A percentile compares a stretch with the other conserved stretches of the same genome.
Conservation (phyloP, 1,140 invertebrate species). For the Teleogryllus occipitalis region DNA sequence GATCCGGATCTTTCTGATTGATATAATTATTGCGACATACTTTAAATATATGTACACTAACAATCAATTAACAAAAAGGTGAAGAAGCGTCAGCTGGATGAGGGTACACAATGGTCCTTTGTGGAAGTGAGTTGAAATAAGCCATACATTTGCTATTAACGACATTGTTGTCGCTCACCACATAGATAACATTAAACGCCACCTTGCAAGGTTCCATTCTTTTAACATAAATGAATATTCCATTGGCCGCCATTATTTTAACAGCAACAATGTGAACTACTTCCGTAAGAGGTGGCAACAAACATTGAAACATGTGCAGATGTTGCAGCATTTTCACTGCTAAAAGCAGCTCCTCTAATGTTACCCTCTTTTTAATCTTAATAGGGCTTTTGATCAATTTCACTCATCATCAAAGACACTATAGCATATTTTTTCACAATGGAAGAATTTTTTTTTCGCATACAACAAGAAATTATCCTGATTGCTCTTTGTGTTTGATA, state of each 20-base stretch:
- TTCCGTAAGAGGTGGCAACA: conserved; percentile 17
- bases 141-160: conserved; percentile 19
- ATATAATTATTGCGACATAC: conserved; percentile 8
- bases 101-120: conserved; percentile 13
- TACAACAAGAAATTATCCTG: no score
- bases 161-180: conserved; percentile 20
- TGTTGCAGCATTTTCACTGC: conserved; percentile 13
- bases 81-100: no score
- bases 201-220: no score
- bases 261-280: conserved; percentile 25
- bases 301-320: conserved; percentile 13
- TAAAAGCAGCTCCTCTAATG: conserved; percentile 3
- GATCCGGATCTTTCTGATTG: background rate
- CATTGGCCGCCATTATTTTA: conserved; percentile 19
- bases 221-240: conserved; percentile 16
- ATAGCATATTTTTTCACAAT: no score
- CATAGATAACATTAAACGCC: no score
- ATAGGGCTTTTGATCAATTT: no score
- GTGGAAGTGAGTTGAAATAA: conserved; percentile 18
- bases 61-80: conserved; percentile 10
- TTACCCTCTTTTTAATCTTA: conserved; percentile 19
- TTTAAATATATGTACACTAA: background rate
- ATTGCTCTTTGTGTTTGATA: no score
- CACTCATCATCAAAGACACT: no score
- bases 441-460: no score